phyloP scores from a whole-genome alignment of 2,888 invertebrate genomes.

The Ceratothoa steindachneri region DNA sequence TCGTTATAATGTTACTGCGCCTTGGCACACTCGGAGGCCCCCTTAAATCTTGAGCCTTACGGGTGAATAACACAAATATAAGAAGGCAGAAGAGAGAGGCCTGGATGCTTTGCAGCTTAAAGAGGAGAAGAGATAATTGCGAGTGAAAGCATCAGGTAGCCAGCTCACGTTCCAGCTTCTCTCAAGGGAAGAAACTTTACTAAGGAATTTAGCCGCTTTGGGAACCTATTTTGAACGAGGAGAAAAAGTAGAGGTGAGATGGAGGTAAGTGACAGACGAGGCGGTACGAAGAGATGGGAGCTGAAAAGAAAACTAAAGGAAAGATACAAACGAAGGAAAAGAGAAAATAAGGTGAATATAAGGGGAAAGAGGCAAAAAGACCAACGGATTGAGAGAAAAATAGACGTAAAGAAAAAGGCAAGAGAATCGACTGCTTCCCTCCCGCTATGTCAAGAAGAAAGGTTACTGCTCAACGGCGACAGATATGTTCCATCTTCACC shows the following conservation, averaged over 20 bases:
- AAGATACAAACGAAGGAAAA: too few species aligned
- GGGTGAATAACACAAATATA: background rate
- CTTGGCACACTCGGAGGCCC: background rate
- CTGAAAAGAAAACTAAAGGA: background rate
- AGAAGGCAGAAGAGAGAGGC: background rate
- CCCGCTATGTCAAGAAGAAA: too few species aligned
- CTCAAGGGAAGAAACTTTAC: slow-evolving; percentile 11
- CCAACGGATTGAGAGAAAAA: too few species aligned
- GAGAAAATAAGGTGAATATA: too few species aligned
- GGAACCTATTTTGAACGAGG: background rate
- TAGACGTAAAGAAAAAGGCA: too few species aligned
- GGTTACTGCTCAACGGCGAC: too few species aligned
- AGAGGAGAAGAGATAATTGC: slow-evolving; percentile 15
- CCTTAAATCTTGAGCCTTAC: background rate
- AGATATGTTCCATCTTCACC: too few species aligned
- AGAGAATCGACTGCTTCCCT: too few species aligned
- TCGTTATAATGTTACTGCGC: too few species aligned
- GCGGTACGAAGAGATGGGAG: background rate
- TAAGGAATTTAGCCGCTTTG: background rate
- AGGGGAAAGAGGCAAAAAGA: too few species aligned
- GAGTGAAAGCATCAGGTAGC: background rate
- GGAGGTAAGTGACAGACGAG: background rate
- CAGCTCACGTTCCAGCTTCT: background rate
- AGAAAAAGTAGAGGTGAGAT: background rate
- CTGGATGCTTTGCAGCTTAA: slow-evolving; percentile 7